A percentile compares a stretch with the other conserved stretches of the same genome.
These are phyloP conservation scores for Gymnorhina tibicen DNA, from an alignment of 2,113 vertebrate genomes.

Conservation along the genomic window DNA sequence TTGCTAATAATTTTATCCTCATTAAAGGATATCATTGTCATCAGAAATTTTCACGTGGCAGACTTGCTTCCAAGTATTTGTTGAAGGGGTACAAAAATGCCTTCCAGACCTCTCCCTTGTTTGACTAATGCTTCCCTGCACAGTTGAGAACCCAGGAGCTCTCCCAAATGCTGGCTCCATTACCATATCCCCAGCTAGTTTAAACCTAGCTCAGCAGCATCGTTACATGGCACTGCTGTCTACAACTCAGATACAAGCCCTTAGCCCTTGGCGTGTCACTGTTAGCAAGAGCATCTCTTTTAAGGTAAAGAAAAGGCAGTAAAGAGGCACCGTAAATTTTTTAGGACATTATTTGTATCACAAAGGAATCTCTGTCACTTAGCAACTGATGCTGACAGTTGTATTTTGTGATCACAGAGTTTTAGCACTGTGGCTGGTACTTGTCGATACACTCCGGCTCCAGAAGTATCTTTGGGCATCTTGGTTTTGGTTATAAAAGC, in stretches of 20 bases:
- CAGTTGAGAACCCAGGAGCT: neutral
- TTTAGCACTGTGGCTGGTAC: neutral
- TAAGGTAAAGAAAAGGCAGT: neutral
- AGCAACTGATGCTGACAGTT: neutral
- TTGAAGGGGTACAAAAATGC: neutral
- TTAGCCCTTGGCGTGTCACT: neutral
- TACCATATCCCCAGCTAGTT: neutral
- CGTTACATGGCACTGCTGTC: neutral
- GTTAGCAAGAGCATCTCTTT: neutral
- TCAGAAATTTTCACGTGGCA: neutral
- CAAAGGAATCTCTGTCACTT: neutral
- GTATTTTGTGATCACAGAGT: neutral
- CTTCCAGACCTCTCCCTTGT: neutral
- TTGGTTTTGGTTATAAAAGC: neutral
- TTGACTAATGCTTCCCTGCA: neutral
- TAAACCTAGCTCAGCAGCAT: neutral
- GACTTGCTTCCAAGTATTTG: conserved; percentile 6
- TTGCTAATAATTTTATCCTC: neutral
- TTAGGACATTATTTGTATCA: neutral
- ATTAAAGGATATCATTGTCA: neutral
- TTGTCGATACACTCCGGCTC: neutral
- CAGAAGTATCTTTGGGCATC: neutral
- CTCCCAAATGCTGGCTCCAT: neutral
- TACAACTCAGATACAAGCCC: neutral
- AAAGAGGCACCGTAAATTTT: neutral